These are phyloP conservation scores for Florisuga fusca DNA, from an alignment of 2,797 vertebrate species.

Conservation along the genomic window DNA sequence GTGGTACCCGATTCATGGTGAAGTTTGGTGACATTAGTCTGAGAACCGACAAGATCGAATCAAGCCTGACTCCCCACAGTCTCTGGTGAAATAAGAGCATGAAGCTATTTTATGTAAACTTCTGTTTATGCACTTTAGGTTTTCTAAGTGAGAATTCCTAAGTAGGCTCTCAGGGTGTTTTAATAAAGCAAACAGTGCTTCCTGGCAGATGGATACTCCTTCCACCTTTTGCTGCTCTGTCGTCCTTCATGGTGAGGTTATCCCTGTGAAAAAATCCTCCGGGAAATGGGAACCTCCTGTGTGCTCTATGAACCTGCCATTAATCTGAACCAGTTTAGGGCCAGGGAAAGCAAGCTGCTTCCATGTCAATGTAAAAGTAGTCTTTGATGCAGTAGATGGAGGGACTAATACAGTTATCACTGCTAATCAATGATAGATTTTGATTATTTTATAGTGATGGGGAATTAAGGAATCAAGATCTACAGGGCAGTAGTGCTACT, in stretches of 20 bases:
- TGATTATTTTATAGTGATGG: not conserved
- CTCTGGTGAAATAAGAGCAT: not conserved
- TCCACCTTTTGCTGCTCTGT: not conserved
- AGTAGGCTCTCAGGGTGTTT: not conserved
- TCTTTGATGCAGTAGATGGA: not conserved
- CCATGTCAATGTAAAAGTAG: not conserved
- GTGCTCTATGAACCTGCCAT: not conserved
- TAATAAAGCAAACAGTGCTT: not conserved
- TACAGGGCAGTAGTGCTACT: not conserved
- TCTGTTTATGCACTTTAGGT: not conserved
- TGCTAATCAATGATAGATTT: not conserved
- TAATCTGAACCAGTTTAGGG: not conserved
- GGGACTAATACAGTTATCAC: not conserved
- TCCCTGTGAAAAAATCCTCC: not conserved
- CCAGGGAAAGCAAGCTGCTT: not conserved
- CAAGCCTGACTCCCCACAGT: not conserved
- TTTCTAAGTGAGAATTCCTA: not conserved
- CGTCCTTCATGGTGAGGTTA: not conserved
- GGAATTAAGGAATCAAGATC: slow-evolving; percentile 5
- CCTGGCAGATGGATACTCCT: not conserved
- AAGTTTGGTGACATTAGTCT: not conserved
- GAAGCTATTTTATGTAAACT: not conserved
- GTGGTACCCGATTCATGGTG: not conserved
- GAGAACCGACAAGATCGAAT: not conserved
- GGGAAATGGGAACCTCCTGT: not conserved